Evolutionary conservation across 2,797 vertebrate species (phyloP).

Genomic region (Pempheris klunzingeri): DNA sequence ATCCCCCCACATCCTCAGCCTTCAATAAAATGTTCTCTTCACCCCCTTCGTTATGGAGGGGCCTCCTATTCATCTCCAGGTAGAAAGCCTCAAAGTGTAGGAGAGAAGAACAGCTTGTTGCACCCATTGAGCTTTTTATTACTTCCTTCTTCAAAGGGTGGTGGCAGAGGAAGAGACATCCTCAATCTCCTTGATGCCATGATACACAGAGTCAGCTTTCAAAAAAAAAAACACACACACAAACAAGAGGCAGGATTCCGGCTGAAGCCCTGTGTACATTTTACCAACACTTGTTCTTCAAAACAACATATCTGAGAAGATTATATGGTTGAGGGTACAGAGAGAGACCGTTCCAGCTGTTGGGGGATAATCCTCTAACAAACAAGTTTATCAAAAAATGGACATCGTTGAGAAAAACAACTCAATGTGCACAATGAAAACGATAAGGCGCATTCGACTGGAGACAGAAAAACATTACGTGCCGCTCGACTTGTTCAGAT

Average conservation of each 20-base stretch:
- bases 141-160: slow-evolving; percentile 82
- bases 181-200: slow-evolving; percentile 76
- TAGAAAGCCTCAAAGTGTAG: slow-evolving; percentile 84
- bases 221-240: slow-evolving; percentile 53
- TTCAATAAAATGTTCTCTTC: slow-evolving; percentile 80
- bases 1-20: slow-evolving; percentile 76
- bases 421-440: neutral
- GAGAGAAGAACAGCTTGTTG: slow-evolving; percentile 84
- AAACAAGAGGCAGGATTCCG: slow-evolving; percentile 63
- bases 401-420: slow-evolving; percentile 55
- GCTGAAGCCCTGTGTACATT: slow-evolving; percentile 54
- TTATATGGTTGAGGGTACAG: slow-evolving; percentile 46
- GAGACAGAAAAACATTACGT: slow-evolving; percentile 13
- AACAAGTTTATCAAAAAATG: slow-evolving; percentile 69
- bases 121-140: slow-evolving; percentile 86
- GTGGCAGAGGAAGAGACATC: slow-evolving; percentile 78
- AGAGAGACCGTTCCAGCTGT: slow-evolving; percentile 54
- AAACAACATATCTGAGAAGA: slow-evolving; percentile 66
- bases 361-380: slow-evolving; percentile 69
- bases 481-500: neutral
- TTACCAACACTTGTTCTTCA: slow-evolving; percentile 54
- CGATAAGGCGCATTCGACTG: neutral
- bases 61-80: slow-evolving; percentile 88
- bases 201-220: slow-evolving; percentile 67
- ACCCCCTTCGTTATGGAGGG: slow-evolving; percentile 77